phyloP scores from a whole-genome alignment of 1,140 invertebrate genomes.

The Drosophila seguyi region DNA sequence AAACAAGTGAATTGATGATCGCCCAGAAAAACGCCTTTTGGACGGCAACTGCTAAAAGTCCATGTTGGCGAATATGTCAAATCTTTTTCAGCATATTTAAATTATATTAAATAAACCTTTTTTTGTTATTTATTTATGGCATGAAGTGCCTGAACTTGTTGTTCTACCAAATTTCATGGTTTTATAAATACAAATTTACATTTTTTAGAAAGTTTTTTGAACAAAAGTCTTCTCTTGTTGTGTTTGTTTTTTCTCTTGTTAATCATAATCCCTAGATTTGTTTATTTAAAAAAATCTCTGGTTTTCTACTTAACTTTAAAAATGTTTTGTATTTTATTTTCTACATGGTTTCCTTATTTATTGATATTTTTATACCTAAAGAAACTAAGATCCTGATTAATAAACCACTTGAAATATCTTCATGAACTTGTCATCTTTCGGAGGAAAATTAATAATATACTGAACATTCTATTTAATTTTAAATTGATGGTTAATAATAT shows the following conservation, averaged over 20 bases:
- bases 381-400: neutral
- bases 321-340: neutral
- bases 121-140: neutral
- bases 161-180: neutral
- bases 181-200: neutral
- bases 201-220: neutral
- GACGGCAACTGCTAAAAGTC: constrained; percentile 12
- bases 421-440: neutral
- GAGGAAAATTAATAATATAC: neutral
- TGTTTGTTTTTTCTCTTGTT: neutral
- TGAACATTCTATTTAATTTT: neutral
- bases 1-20: constrained; percentile 53
- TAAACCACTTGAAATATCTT: neutral
- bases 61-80: constrained; percentile 16
- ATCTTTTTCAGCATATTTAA: neutral
- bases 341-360: neutral
- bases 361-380: neutral
- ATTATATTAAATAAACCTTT: neutral
- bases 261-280: constrained; percentile 1
- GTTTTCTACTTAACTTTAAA: neutral
- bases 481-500: neutral
- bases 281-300: neutral
- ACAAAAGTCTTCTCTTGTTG: neutral
- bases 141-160: neutral
- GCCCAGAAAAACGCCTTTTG: constrained; percentile 21